phyloP scores from a whole-genome alignment of 2,888 invertebrate genomes.

The Calameuta idolon region DNA sequence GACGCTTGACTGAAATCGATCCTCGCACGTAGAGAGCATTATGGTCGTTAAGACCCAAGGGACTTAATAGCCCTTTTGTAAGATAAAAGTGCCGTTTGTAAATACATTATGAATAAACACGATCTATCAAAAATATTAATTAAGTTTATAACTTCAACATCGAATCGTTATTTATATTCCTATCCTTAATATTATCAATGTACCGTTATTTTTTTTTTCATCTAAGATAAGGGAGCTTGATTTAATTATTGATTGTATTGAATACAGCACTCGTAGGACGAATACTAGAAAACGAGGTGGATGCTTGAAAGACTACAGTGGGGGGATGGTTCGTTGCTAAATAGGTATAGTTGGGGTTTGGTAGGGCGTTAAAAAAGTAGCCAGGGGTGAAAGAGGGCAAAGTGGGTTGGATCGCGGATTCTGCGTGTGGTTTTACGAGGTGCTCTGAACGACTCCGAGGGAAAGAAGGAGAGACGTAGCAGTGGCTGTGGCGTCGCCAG shows the following conservation, averaged over 20 bases:
- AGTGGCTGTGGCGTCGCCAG: background rate
- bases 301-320: background rate
- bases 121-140: background rate
- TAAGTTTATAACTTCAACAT: background rate
- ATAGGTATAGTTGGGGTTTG: background rate
- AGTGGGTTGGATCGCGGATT: conserved; percentile 25
- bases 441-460: background rate
- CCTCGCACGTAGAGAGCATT: background rate
- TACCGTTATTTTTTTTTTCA: background rate
- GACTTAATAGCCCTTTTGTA: conserved; percentile 38
- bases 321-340: background rate
- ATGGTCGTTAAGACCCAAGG: background rate
- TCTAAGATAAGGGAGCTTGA: background rate
- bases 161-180: background rate
- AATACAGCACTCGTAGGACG: background rate
- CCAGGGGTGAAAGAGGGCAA: conserved; percentile 11
- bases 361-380: conserved; percentile 15
- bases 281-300: conserved; percentile 17
- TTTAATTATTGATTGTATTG: background rate
- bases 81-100: conserved; percentile 56
- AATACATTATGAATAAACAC: conserved; percentile 39
- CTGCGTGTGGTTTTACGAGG: conserved; percentile 37
- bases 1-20: background rate
- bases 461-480: background rate
- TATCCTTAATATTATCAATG: background rate